Conservation (phyloP, 1,140 invertebrate species). For the Varroa destructor region DNA sequence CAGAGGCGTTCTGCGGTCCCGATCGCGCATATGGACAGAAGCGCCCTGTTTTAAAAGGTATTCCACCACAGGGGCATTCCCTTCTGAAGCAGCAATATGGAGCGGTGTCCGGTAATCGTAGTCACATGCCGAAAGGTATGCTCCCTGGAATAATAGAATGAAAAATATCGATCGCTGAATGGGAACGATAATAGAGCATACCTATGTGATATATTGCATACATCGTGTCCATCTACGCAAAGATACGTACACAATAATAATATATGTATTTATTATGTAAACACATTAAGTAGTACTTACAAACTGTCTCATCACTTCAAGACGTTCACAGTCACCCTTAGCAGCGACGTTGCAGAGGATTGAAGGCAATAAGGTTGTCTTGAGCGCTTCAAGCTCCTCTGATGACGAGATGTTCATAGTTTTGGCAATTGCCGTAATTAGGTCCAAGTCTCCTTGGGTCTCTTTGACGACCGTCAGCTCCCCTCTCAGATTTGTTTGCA, state of each 20-base stretch:
- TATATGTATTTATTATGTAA: no score
- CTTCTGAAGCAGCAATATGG: conserved; percentile 61
- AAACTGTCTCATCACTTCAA: conserved; percentile 42
- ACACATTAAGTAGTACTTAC: conserved; percentile 35
- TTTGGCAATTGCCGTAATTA: conserved; percentile 54
- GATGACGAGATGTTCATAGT: conserved; percentile 53
- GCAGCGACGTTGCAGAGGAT: conserved; percentile 59
- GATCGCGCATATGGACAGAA: conserved; percentile 63
- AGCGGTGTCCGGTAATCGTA: conserved; percentile 64
- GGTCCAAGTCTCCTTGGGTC: conserved; percentile 46
- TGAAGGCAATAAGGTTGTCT: conserved; percentile 59
- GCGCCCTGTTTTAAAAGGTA: conserved; percentile 65
- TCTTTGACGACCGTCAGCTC: conserved; percentile 37
- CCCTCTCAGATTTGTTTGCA: conserved; percentile 51
- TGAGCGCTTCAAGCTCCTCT: conserved; percentile 54
- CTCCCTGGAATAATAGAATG: conserved; percentile 45
- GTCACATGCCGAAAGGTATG: conserved; percentile 59
- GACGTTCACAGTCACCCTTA: conserved; percentile 47
- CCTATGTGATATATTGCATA: no score
- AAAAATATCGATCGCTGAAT: conserved; percentile 1
- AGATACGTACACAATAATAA: conserved; percentile 17
- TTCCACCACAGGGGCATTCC: conserved; percentile 53
- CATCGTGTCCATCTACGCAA: no score
- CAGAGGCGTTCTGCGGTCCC: conserved; percentile 40
- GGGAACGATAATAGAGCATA: no score